phyloP scores from a whole-genome alignment of 2,797 vertebrate species.

The Chlorospingus flavigularis region DNA sequence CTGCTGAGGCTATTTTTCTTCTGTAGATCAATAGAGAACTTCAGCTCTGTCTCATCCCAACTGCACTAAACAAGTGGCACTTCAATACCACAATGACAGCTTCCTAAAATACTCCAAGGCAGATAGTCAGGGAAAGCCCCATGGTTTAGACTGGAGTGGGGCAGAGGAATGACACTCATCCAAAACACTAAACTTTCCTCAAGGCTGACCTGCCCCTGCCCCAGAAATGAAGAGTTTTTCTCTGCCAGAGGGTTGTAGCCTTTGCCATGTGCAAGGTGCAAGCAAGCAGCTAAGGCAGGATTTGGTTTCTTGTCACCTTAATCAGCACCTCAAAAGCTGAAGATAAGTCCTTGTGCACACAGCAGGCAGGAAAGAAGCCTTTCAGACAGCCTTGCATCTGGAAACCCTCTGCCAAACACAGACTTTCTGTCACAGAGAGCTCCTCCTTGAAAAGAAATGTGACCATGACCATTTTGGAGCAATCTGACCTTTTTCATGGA shows the following conservation, averaged over 20 bases:
- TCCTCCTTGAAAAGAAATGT: conserved; percentile 33
- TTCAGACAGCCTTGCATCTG: neutral
- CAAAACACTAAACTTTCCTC: neutral
- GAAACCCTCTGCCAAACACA: neutral
- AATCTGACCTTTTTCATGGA: conserved; percentile 61
- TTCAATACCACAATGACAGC: neutral
- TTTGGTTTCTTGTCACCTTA: neutral
- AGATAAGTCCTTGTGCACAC: neutral
- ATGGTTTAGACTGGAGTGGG: neutral
- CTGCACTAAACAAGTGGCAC: neutral
- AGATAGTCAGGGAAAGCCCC: neutral
- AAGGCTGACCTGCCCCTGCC: neutral
- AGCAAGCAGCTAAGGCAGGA: neutral
- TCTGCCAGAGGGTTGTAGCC: neutral
- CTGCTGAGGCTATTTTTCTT: conserved; percentile 15
- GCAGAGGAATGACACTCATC: neutral
- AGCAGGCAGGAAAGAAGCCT: neutral
- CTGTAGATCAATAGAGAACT: neutral
- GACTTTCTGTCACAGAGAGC: neutral
- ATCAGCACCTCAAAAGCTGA: neutral
- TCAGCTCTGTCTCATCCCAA: neutral
- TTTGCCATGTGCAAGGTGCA: neutral
- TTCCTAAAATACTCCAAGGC: neutral
- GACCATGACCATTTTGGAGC: conserved; percentile 46
- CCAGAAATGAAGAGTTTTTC: neutral